Evolutionary conservation across 1,140 invertebrate genomes (phyloP), one percentile per base, ranked within the genome.

Genomic region (Drosophila guanche): DNA sequence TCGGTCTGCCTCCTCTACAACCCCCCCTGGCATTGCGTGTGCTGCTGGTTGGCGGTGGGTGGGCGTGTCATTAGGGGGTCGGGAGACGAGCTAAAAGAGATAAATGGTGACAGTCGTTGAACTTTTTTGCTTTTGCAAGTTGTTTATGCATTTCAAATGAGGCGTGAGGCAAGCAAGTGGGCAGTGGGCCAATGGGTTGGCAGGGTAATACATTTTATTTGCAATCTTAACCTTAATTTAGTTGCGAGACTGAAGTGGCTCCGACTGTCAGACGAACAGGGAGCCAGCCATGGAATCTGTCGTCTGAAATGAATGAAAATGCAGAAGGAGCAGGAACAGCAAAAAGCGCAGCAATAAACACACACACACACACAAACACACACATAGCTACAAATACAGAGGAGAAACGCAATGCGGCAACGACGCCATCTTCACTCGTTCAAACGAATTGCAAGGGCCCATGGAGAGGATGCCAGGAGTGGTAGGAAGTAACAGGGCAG

Each of bases 151-250:
- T 88, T 85, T 85, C 81, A 85, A 85, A 81, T 85, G 81, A 86
- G 81, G 62, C 54, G 65, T 71, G 16, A 47, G 47, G 41, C 46
- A 12, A 22, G 46, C 46, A 29, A 37, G 50, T 37, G 10, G 33
- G 6, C n/a, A 48, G 25, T 29, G 29, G 42, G 47, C 20, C 43
- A 27, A 41, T 40, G 40, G 22, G 14, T 16, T 37, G 45, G 29
- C 25, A 48, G 81, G 77, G 78, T 81, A 85, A 78, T 85, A 81
- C 83, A 85, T 85, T 85, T 85, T 85, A 85, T 85, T 88, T 86
- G 81, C 81, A 85, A 85, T 85, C 81, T 85, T 85, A 86, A 85
- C 83, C 81, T 85, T 85, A 85, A 85, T 85, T 85, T 85, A 85
- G 81, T 85, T 85, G 81, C 74, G 57, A 81, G 63, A 78, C 77